Evolutionary conservation across 1,140 invertebrate genomes (phyloP), one percentile per base, ranked within the genome.

Genomic region (Akabosia matsudoensis): DNA sequence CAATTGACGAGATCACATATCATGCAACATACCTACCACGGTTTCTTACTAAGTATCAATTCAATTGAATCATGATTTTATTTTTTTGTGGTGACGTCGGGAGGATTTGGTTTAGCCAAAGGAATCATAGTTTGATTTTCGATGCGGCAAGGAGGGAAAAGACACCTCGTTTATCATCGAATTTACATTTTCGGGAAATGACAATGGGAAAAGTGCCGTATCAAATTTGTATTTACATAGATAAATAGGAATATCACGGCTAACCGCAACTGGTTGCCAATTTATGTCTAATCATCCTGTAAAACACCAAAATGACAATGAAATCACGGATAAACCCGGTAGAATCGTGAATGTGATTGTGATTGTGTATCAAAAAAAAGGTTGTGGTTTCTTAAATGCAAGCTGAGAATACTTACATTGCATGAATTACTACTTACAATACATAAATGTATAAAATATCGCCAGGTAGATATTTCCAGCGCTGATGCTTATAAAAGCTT

Each of bases 261-360:
- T 45, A 45, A 45, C 37, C 37, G 18, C 37, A 4, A 24, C 7
- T 61, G 24, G 4, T n/a, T 67, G 61, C 7, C 30, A 67, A 67
- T 67, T 67, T 31, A 13, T 31, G 61, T 31, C 61, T 67, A 67
- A 67, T 67, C 61, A 67, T 67, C 26, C 61, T 30, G 13, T 22
- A 67, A 67, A 67, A 4, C 30, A 7, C 14, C 13, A 4, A 3
- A 22, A 61, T 24, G 24, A 61, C 13, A 24, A 61, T 13, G 54
- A 61, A 61, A 61, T 61, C 54, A 61, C 54, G 54, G 54, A 61
- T 13, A 67, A 67, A 67, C 61, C 61, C 28, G 61, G 28, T 30
- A 2, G 61, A 67, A 67, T 67, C 61, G 61, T 67, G 61, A 67
- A 16, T 28, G 24, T 30, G 14, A 10, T 31, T 67, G 54, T 61